Base-by-base conservation (phyloP, 2,113 vertebrate species). In the Actenoides lindsayi region DNA sequence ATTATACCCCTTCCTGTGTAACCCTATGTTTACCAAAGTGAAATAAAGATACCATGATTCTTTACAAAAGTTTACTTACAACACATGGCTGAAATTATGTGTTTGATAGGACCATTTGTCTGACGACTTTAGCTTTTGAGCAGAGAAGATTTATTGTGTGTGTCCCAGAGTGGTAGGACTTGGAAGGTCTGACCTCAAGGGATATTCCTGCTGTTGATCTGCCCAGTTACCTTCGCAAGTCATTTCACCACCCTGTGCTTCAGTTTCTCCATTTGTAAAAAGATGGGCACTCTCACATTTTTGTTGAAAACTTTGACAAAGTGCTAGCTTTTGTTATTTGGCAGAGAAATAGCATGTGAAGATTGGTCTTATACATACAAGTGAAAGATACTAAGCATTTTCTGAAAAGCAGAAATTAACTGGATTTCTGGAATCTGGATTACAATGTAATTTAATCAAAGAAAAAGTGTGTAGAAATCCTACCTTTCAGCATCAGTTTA, bases 121-220 rank as follows among this genome's bases (percentile, higher is more conserved):
- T 4, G 35, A 56, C 2, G 3, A 2, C 9, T 64, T 92, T 39
- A 21, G 44, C 41, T 68, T 70, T 13, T 41, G 20, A 75, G 25
- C 25, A 53, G 59, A 68, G 18, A 86, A 8, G 17, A 4, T 4
- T 71, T 20, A 41, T 23, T 39, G 59, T 6, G 5, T 0, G 0
- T 63, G 48, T 23, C 19, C 11, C 30, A 76, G 48, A 64, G 57
- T 11, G 54, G 11, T 9, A 37, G 42, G 11, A 23, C 21, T 31
- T 2, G 5, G 37, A 28, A 73, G 30, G 10, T 13, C 7, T 44
- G 18, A n/a, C 31, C 6, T 87, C 19, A n/a, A 59, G n/a, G 8
- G 24, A 11, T 0, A 1, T 41, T 65, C 33, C 44, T 85, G 41
- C 15, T 0, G 0, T 33, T 0, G 0, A 9, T 23, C 44, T 75